These are phyloP conservation scores for Sarcophaga subvicina DNA, from an alignment of 2,888 invertebrate species.

Conservation along the genomic window DNA sequence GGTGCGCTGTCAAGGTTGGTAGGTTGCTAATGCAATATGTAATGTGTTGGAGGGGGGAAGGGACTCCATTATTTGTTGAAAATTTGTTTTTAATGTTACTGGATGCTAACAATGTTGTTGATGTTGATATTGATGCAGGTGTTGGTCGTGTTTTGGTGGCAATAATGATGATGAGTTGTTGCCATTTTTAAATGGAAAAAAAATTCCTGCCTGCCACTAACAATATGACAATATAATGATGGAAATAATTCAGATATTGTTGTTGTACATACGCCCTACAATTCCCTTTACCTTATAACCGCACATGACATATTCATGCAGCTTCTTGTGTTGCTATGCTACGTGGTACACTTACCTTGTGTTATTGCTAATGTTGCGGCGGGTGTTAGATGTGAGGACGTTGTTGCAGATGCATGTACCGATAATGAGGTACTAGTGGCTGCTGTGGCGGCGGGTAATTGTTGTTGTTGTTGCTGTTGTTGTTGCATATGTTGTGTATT, in stretches of 20 bases:
- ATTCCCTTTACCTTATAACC: background rate
- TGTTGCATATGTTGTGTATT: conserved; percentile 48
- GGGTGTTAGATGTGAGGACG: conserved; percentile 80
- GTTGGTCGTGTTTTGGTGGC: conserved; percentile 12
- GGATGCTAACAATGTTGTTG: conserved; percentile 20
- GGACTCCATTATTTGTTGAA: conserved; percentile 45
- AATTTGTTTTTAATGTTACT: conserved; percentile 57
- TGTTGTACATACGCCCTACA: background rate
- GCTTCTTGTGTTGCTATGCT: background rate
- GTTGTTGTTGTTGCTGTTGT: conserved; percentile 8
- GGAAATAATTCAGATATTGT: conserved; percentile 10
- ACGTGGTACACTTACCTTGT: conserved; percentile 80
- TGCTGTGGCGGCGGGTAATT: conserved; percentile 66
- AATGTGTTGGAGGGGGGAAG: background rate
- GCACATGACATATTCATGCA: background rate
- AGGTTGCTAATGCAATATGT: background rate
- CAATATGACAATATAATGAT: no score
- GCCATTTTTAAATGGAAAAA: conserved; percentile 12
- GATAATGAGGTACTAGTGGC: conserved; percentile 67
- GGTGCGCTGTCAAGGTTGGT: no score
- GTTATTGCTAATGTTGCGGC: conserved; percentile 90
- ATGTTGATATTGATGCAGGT: background rate
- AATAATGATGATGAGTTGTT: conserved; percentile 42
- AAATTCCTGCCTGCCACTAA: background rate
- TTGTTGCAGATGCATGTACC: conserved; percentile 62